phyloP scores from a whole-genome alignment of 2,113 vertebrate species.

The Tautogolabrus adspersus region DNA sequence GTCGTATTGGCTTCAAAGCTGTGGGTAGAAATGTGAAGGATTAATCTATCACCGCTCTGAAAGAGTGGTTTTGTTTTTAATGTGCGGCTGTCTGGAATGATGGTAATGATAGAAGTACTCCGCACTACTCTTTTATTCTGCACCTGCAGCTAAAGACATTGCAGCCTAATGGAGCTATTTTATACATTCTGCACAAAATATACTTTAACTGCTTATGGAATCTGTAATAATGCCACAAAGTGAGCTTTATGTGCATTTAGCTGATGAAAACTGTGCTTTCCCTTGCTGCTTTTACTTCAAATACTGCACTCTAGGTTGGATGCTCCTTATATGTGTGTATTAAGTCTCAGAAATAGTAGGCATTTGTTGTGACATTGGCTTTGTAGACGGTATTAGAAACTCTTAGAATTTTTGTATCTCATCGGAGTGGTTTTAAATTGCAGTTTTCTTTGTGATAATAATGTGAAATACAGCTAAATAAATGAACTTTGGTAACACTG shows the following conservation, averaged over 20 bases:
- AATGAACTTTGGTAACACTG: too few species aligned
- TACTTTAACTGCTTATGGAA: background rate
- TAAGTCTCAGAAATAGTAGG: too few species aligned
- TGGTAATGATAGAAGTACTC: conserved; percentile 47
- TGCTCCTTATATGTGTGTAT: background rate
- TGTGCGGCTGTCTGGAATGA: conserved; percentile 40
- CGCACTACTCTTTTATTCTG: conserved; percentile 10
- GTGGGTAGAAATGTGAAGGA: conserved; percentile 43
- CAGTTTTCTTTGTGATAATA: too few species aligned
- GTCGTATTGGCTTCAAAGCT: conserved; percentile 58
- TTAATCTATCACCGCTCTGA: conserved; percentile 42
- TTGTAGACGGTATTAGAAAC: too few species aligned
- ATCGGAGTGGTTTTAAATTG: too few species aligned
- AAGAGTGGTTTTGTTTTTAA: conserved; percentile 50
- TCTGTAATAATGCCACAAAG: background rate
- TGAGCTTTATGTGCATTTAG: background rate
- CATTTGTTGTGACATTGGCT: too few species aligned
- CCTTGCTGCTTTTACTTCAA: background rate
- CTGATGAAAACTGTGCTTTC: background rate
- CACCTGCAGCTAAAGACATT: conserved; percentile 33
- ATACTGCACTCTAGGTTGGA: background rate
- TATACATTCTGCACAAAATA: conserved; percentile 22
- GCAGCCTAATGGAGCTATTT: conserved; percentile 28
- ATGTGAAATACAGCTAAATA: too few species aligned
- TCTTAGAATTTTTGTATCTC: too few species aligned